Evolutionary conservation across 1,140 invertebrate genomes (phyloP).

Genomic region (Thaumatotibia leucotreta): DNA sequence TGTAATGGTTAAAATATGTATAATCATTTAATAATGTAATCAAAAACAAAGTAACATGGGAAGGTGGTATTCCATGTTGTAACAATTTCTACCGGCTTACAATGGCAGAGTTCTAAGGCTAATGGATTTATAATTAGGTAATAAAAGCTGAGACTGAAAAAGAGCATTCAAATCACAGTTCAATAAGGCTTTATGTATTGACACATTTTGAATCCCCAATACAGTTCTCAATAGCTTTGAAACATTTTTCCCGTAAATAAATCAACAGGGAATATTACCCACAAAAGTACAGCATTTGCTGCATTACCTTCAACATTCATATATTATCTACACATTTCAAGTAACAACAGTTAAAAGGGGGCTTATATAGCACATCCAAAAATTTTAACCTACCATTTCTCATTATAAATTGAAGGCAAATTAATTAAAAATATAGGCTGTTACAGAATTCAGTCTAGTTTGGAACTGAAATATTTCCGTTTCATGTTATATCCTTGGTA

Average conservation of each 20-base stretch:
- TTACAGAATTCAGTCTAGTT: slow-evolving; percentile 37
- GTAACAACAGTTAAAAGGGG: not conserved
- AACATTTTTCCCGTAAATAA: too few species aligned
- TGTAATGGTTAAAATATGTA: not conserved
- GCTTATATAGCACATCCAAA: not conserved
- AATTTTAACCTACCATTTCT: not conserved
- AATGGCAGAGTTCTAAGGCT: not conserved
- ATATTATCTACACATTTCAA: slow-evolving; percentile 2
- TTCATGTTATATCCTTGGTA: slow-evolving; percentile 1
- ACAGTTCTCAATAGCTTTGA: too few species aligned
- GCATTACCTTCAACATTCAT: not conserved
- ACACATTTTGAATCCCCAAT: too few species aligned
- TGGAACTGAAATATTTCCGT: slow-evolving; percentile 21
- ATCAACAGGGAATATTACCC: too few species aligned
- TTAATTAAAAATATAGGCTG: slow-evolving; percentile 37
- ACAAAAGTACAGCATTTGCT: not conserved
- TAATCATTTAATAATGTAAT: not conserved
- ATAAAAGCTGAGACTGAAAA: not conserved
- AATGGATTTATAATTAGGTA: not conserved
- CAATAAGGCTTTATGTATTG: too few species aligned
- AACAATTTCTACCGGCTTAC: not conserved
- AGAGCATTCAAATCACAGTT: not conserved
- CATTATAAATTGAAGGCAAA: slow-evolving; percentile 15
- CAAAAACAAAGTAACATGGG: not conserved
- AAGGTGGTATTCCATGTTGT: not conserved